Evolutionary conservation across 2,888 invertebrate species (phyloP).

Genomic region (Drosophila yooni): DNA sequence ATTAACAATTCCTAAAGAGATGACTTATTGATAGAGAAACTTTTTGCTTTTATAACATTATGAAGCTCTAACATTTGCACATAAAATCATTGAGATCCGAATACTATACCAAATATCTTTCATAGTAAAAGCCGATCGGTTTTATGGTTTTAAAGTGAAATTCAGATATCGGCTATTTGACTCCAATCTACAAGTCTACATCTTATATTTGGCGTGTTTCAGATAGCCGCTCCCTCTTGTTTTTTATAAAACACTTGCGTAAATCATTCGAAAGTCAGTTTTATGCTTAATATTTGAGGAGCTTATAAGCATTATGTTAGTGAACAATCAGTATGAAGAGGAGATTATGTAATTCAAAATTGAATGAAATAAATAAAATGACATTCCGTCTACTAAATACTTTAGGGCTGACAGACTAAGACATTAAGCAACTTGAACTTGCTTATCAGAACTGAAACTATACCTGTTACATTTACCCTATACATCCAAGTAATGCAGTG

Average conservation of each 20-base stretch:
- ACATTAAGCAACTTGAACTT: background rate
- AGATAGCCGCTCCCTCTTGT: background rate
- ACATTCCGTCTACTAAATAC: background rate
- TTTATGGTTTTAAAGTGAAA: background rate
- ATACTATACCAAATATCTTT: background rate
- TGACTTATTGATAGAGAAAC: background rate
- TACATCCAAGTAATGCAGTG: background rate
- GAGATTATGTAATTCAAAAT: background rate
- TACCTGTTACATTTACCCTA: constrained; percentile 2
- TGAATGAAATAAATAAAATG: background rate
- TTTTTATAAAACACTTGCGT: background rate
- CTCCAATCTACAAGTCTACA: background rate
- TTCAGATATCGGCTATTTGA: background rate
- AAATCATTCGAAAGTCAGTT: background rate
- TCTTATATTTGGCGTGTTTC: background rate
- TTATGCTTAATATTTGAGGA: background rate
- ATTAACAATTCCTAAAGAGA: background rate
- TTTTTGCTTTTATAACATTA: background rate
- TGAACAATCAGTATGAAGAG: background rate
- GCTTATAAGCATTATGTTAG: background rate
- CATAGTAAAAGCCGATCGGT: background rate
- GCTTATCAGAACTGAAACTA: background rate
- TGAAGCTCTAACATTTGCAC: background rate
- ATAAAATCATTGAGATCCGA: background rate
- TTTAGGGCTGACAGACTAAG: background rate